Conservation (phyloP, 2,113 vertebrate genomes). For the Psilopsiagon aurifrons region DNA sequence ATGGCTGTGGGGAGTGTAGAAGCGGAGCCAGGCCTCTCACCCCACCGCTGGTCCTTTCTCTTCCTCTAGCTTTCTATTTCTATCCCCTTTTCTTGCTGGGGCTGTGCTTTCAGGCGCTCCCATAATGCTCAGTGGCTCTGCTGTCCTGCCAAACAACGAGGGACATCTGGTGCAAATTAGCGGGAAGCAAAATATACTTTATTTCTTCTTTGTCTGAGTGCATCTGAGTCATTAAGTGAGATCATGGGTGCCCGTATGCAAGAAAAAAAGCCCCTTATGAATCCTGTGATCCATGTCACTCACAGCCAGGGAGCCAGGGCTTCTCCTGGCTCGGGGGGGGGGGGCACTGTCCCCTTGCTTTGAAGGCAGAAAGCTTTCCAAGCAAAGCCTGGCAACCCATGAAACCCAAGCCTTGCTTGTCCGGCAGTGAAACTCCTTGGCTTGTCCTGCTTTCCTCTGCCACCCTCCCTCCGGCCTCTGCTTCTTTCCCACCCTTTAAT, state of each 20-base stretch:
- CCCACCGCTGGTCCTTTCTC: background rate
- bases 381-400: background rate
- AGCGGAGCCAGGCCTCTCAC: background rate
- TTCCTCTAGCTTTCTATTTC: conserved; percentile 49
- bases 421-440: background rate
- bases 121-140: background rate
- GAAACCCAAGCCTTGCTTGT: background rate
- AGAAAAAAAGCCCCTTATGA: background rate
- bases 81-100: background rate
- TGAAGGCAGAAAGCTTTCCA: background rate
- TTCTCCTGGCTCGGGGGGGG: background rate
- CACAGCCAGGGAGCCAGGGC: background rate
- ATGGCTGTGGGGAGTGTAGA: background rate
- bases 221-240: conserved; percentile 71
- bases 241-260: conserved; percentile 40
- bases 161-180: conserved; percentile 71
- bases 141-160: conserved; percentile 21
- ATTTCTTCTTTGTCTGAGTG: conserved; percentile 52
- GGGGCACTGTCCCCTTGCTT: fast-evolving
- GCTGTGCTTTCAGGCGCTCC: conserved; percentile 43
- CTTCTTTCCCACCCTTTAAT: conserved; percentile 80
- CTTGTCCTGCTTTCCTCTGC: conserved; percentile 28
- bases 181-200: conserved; percentile 56
- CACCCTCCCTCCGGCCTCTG: conserved; percentile 20
- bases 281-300: background rate